Percentiles rank a stretch among this genome's conserved stretches.
Conservation (phyloP, 2,888 invertebrate genomes). For the Euclidia mi region DNA sequence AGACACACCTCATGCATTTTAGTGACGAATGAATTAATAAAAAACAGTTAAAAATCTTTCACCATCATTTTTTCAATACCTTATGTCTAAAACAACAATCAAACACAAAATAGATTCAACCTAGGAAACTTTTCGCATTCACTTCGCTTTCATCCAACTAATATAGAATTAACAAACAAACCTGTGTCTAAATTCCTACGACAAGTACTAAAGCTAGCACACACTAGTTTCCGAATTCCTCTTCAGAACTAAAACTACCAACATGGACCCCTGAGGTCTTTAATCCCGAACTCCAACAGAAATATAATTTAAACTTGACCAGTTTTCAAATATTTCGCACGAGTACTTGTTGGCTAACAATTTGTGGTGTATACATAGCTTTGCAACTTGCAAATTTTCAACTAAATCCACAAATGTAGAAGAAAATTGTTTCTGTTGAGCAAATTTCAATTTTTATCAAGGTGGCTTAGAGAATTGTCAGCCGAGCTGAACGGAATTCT, state of each 20-base stretch:
- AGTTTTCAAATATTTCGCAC: slow-evolving; percentile 32
- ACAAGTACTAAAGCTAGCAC: not conserved
- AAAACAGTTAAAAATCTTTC: no score
- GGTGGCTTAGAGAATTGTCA: no score
- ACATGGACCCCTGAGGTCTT: slow-evolving; percentile 20
- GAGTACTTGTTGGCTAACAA: slow-evolving; percentile 36
- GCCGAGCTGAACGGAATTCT: no score
- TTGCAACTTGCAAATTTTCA: slow-evolving; percentile 1
- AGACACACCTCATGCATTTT: no score
- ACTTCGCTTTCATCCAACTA: not conserved
- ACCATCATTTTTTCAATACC: no score
- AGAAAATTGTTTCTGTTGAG: not conserved
- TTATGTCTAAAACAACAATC: no score
- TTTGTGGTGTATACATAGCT: slow-evolving; percentile 12
- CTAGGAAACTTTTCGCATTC: no score
- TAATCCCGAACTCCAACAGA: slow-evolving; percentile 26
- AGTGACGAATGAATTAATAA: no score
- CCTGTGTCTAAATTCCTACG: not conserved
- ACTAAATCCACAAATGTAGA: not conserved
- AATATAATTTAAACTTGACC: slow-evolving; percentile 53
- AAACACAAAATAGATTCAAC: no score
- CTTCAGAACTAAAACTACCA: slow-evolving; percentile 15
- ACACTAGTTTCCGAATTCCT: slow-evolving; percentile 11
- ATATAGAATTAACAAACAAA: not conserved
- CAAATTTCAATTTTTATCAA: no score